Base-by-base conservation (phyloP, 2,797 vertebrate species). In the Avahi laniger region DNA sequence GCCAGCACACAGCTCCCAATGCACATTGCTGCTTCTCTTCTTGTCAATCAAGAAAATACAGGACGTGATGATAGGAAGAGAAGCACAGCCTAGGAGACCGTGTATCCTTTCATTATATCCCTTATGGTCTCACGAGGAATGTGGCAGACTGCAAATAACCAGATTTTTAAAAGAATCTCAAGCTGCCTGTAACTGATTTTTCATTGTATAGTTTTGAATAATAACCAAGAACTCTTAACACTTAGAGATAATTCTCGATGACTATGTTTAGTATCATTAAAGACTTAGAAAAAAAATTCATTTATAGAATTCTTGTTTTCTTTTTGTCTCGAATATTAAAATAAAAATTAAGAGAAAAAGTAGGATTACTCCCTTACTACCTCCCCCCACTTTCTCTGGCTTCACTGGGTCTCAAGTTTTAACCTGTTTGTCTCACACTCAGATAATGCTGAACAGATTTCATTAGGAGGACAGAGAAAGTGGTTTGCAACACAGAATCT, bases 1-100 rank as follows among this genome's bases (percentile, higher is more conserved):
- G 92, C 61, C 87, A 95, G 67, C 30, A 70, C 26, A 28, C n/a
- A 67, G 70, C 33, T 95, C 82, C 54, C 59, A 89, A 70, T n/a
- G 46, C 54, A 91, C 17, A 52, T 4, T 12, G 54, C 24, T 3
- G 14, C 30, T 5, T 63, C 61, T 80, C 35, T 82, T 54, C 87
- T 82, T 86, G 70, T 59, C 89, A 92, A 38, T 69, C 41, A 69
- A 76, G n/a, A 61, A 67, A 91, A 61, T 43, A 72, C 24, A 82
- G 70, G 65, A 76, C 46, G 24, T 4, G 2, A 54, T n/a, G 65
- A 78, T 5, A 57, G 75, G 28, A 61, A 75, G 63, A 88, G 80
- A 78, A 65, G 57, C n/a, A 17, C 14, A 82, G 72, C 30, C 22
- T 65, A 72, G 81, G 35, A 85, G 61, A 54, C 38, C 43, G 35